Base-by-base conservation (phyloP, 2,113 vertebrate genomes). In the Burhinus bistriatus region DNA sequence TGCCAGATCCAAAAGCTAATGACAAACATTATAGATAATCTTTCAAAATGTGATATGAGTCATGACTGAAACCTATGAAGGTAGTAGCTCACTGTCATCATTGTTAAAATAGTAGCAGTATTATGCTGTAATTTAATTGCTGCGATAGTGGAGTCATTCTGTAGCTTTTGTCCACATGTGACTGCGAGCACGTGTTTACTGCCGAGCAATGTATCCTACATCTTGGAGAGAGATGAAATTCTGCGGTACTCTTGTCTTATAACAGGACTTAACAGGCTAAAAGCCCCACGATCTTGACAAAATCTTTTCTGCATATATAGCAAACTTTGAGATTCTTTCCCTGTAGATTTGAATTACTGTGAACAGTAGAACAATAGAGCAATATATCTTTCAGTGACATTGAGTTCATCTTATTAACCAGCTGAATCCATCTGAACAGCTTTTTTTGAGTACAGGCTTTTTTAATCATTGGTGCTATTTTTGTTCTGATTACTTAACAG, bases 41-140 rank as follows among this genome's bases (percentile, higher is more conserved):
- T 89, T 68, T 78, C 69, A 87, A 30, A 47, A 64, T 71, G 68
- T 69, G 72, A 10, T 76, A 11, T 59, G 80, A 92, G 65, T 83
- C 52, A 89, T 68, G 65, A 47, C 61, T 68, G 83, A 91, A 61
- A 59, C 44, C 47, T 11, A 2, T 90, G 15, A 77, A 84, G 45
- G 49, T 32, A 20, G 44, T 6, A 52, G 84, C 49, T 79, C 0
- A 0, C 34, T 9, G 8, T 47, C 38, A 15, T 42, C 15, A 0
- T n/a, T 58, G 76, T 65, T 94, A 34, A 69, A 62, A 23, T 9
- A 59, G 80, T 36, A 38, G 36, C 66, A 52, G 29, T 32, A 11
- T 77, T 32, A 27, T 68, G 52, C 57, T 0, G 1, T 68, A 32
- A 29, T 14, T 47, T 45, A 51, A 36, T 44, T 42, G 32, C 55